These are phyloP conservation scores for Gobio occitaniae DNA, from an alignment of 2,797 vertebrate genomes.

Conservation along the genomic window DNA sequence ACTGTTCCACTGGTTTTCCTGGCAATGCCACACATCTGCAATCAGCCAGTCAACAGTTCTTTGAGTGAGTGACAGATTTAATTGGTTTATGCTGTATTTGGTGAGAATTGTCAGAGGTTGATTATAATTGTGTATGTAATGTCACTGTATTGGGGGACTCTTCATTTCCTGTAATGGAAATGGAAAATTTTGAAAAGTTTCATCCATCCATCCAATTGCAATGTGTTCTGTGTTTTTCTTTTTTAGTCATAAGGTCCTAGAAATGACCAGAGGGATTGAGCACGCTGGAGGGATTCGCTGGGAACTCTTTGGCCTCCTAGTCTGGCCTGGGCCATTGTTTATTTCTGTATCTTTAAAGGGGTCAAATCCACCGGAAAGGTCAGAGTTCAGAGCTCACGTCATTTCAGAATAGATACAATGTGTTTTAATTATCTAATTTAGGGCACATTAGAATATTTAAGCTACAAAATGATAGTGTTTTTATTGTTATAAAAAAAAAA, in stretches of 20 bases:
- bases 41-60: conserved; percentile 81
- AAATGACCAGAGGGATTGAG: conserved; percentile 75
- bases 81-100: background rate
- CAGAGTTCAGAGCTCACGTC: conserved; percentile 33
- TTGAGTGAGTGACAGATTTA: conserved; percentile 71
- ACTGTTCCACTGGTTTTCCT: conserved; percentile 76
- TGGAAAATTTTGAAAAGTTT: background rate
- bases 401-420: background rate
- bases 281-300: conserved; percentile 73
- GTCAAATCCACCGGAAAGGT: conserved; percentile 82
- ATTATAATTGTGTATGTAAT: background rate
- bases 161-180: background rate
- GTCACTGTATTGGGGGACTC: background rate
- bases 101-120: background rate
- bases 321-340: conserved; percentile 77
- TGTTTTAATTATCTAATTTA: background rate
- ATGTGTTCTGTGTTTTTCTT: background rate
- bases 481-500: background rate
- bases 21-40: conserved; percentile 73
- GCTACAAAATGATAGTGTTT: background rate
- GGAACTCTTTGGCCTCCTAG: conserved; percentile 78
- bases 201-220: background rate
- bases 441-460: background rate
- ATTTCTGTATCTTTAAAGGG: conserved; percentile 82
- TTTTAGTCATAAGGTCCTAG: conserved; percentile 75